These are phyloP conservation scores for Chrysaora quinquecirrha DNA, from an alignment of 30 jellyfish, hydroid and myxozoan species.

Conservation along the genomic window DNA sequence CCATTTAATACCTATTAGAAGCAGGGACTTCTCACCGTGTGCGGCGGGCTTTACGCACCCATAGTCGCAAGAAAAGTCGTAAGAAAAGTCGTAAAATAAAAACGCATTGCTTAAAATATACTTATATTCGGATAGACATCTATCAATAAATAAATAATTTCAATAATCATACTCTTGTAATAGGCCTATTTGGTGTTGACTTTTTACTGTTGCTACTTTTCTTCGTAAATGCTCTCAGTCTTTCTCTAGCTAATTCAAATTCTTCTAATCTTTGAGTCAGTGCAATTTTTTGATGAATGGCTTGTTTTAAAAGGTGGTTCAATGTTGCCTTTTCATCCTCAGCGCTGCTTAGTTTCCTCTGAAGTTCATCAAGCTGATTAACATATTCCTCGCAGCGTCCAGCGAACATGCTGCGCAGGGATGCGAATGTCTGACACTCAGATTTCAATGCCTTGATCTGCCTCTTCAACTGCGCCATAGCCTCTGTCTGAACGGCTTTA, in stretches of 20 bases:
- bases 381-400: conserved; percentile 91
- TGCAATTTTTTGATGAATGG: conserved; percentile 89
- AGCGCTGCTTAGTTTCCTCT: conserved; percentile 65
- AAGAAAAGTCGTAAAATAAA: too few species aligned
- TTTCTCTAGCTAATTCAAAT: conserved; percentile 86
- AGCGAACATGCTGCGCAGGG: conserved; percentile 93
- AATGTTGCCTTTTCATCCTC: conserved; percentile 86
- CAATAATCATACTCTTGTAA: conserved; percentile 65
- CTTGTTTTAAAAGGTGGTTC: conserved; percentile 83
- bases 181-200: conserved; percentile 68
- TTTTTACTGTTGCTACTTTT: conserved; percentile 58
- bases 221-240: conserved; percentile 81
- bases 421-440: conserved; percentile 89
- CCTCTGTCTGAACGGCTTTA: conserved; percentile 89
- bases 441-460: conserved; percentile 83
- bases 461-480: conserved; percentile 83
- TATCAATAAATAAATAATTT: too few species aligned
- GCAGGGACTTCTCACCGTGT: too few species aligned
- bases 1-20: too few species aligned
- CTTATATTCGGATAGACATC: too few species aligned
- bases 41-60: too few species aligned
- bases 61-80: too few species aligned
- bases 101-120: too few species aligned
- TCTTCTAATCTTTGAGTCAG: conserved; percentile 89
- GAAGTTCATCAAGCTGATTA: conserved; percentile 79